phyloP scores from a whole-genome alignment of 2,797 vertebrate species.

The Schizothorax lantsangensis region DNA sequence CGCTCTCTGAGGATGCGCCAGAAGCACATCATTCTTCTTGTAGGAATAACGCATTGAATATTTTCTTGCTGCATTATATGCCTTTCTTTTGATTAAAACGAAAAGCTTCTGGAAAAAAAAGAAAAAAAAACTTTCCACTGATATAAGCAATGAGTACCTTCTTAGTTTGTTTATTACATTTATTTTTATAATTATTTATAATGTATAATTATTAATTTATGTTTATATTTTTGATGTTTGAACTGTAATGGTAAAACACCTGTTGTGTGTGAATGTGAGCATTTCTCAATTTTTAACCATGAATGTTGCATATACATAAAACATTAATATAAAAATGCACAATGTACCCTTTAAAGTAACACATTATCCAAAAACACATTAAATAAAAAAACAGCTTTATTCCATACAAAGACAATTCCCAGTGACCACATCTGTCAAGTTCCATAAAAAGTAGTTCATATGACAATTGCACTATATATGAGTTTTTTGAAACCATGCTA shows the following conservation, averaged over 20 bases:
- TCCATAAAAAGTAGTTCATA: background rate
- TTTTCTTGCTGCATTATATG: background rate
- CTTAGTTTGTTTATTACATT: background rate
- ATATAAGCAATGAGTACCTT: background rate
- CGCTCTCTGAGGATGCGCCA: constrained; percentile 1
- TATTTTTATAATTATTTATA: background rate
- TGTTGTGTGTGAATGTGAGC: background rate
- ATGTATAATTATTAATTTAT: background rate
- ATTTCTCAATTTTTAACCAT: background rate
- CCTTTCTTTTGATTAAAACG: background rate
- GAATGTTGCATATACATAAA: background rate
- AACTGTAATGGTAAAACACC: background rate
- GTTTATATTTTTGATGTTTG: background rate
- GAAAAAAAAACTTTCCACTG: background rate
- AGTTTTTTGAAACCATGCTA: background rate
- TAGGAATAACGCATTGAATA: constrained; percentile 6
- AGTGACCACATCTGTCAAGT: background rate
- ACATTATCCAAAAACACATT: background rate
- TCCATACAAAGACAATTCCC: background rate
- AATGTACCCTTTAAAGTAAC: background rate
- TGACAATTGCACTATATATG: background rate
- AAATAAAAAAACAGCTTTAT: background rate
- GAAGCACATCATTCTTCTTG: background rate
- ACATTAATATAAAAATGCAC: background rate
- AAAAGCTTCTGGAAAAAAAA: background rate